Conservation (phyloP, 2,113 vertebrate genomes). For the Acrocephalus kingi region DNA sequence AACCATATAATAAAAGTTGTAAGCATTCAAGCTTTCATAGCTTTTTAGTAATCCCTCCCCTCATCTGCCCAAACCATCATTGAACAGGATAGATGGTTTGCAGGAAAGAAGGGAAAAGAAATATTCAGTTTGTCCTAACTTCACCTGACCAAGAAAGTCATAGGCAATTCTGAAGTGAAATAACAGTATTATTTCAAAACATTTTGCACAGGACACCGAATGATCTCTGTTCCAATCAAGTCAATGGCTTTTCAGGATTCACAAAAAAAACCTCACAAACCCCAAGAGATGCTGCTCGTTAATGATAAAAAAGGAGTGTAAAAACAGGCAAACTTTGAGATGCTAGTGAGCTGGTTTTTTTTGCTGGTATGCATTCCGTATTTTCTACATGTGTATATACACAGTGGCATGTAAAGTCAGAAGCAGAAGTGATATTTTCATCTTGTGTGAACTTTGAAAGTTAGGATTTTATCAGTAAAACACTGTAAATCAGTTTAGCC, state of each 20-base stretch:
- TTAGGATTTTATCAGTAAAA: constrained; percentile 68
- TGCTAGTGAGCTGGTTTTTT: neutral
- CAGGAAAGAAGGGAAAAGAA: neutral
- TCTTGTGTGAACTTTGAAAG: constrained; percentile 55
- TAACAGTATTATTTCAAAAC: neutral
- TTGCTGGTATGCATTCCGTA: neutral
- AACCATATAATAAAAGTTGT: neutral
- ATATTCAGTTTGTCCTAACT: neutral
- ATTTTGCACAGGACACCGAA: neutral
- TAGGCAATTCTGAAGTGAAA: neutral
- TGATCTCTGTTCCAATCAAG: neutral
- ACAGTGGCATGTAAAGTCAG: neutral
- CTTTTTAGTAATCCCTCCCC: neutral
- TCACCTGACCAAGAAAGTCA: neutral
- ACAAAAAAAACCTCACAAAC: neutral
- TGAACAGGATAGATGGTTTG: neutral
- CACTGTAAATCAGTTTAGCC: constrained; percentile 74
- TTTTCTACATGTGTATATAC: neutral
- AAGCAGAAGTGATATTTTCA: constrained; percentile 1
- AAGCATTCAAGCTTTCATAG: neutral
- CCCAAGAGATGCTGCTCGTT: neutral
- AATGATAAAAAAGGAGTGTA: neutral
- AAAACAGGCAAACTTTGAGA: neutral
- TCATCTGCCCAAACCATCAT: neutral
- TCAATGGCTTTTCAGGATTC: neutral